Conservation (phyloP, 1,140 invertebrate species). For the Leptonema lineaticorne region DNA sequence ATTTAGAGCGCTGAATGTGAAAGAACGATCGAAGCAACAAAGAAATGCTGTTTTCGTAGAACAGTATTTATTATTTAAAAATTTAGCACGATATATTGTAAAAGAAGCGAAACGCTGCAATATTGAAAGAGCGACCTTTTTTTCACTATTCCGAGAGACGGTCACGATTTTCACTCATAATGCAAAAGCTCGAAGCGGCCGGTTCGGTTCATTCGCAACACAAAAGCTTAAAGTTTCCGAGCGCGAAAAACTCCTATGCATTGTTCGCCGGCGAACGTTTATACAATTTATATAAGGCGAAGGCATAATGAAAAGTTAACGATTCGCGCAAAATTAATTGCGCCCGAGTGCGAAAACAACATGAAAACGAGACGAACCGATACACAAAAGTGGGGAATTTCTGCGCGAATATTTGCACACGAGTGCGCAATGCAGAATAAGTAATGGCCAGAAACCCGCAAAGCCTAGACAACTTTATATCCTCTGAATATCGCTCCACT, state of each 20-base stretch:
- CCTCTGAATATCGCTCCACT: slow-evolving; percentile 32
- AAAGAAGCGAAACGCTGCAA: too few relatives aligned
- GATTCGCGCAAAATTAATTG: neutral
- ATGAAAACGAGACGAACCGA: neutral
- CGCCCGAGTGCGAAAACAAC: neutral
- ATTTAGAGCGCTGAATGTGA: too few relatives aligned
- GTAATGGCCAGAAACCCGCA: slow-evolving; percentile 23
- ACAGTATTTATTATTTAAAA: too few relatives aligned
- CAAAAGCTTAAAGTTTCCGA: too few relatives aligned
- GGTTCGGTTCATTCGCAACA: too few relatives aligned
- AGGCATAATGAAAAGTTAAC: neutral
- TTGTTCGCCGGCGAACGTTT: neutral
- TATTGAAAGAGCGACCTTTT: too few relatives aligned
- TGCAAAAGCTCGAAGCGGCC: too few relatives aligned
- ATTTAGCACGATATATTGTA: too few relatives aligned
- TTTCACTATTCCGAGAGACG: too few relatives aligned
- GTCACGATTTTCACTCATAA: too few relatives aligned
- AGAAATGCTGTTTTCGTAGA: too few relatives aligned
- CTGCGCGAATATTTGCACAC: slow-evolving; percentile 21
- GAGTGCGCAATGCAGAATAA: slow-evolving; percentile 4
- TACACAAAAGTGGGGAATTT: slow-evolving; percentile 20
- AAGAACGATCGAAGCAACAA: too few relatives aligned
- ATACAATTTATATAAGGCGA: neutral
- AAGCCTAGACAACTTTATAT: slow-evolving; percentile 35
- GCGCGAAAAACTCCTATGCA: neutral